Conservation (phyloP, 2,113 vertebrate genomes). For the Nipponia nippon region DNA sequence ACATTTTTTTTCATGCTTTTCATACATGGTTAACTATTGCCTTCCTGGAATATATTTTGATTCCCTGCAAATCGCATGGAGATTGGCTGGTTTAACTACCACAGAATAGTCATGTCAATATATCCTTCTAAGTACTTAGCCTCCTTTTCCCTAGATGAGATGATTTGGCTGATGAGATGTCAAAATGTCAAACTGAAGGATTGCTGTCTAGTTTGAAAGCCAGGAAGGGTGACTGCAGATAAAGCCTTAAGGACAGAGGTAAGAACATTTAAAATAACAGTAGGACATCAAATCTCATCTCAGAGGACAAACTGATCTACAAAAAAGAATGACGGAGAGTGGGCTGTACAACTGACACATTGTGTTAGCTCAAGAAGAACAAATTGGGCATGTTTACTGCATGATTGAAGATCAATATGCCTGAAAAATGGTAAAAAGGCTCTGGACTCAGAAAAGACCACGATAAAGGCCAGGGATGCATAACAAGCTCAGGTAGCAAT, state of each 20-base stretch:
- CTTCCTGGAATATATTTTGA: neutral
- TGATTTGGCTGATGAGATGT: neutral
- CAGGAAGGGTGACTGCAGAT: neutral
- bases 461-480: conserved; percentile 28
- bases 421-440: conserved; percentile 35
- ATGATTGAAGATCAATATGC: conserved; percentile 42
- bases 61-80: neutral
- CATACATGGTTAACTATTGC: neutral
- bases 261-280: neutral
- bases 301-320: conserved; percentile 15
- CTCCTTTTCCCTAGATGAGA: neutral
- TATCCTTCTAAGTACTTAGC: neutral
- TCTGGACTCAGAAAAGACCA: neutral
- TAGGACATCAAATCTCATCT: neutral
- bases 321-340: conserved; percentile 1
- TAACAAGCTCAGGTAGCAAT: conserved; percentile 13
- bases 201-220: neutral
- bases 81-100: neutral
- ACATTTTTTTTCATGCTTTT: neutral
- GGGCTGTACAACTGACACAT: neutral
- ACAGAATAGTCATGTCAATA: neutral
- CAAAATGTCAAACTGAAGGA: neutral
- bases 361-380: conserved; percentile 39
- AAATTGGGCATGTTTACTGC: conserved; percentile 21
- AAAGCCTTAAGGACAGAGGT: neutral